Evolutionary conservation across 2,113 vertebrate species (phyloP).

Genomic region (Thinocorus orbignyianus): DNA sequence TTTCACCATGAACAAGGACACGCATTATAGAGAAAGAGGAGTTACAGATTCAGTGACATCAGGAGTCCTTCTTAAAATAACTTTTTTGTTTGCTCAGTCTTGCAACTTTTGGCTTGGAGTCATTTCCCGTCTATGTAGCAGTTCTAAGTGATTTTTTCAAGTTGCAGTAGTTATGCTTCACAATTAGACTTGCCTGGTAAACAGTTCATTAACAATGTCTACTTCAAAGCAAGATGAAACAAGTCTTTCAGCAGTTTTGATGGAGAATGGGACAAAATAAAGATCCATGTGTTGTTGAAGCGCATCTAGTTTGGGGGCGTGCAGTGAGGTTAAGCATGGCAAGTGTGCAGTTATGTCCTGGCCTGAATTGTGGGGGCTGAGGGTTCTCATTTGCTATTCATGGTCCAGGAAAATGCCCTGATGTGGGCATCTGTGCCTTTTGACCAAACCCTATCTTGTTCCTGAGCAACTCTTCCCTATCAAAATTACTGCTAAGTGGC

Average conservation of each 20-base stretch:
- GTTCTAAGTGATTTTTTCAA: conserved; percentile 40
- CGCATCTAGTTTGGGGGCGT: neutral
- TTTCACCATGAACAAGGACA: neutral
- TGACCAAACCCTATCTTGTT: neutral
- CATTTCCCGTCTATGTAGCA: conserved; percentile 7
- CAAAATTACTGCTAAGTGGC: neutral
- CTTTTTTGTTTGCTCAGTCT: neutral
- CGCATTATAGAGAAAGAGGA: neutral
- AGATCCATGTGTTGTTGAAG: neutral
- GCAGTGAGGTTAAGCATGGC: neutral
- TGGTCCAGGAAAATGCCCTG: neutral
- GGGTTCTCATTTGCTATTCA: rapidly evolving
- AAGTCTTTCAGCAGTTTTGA: neutral
- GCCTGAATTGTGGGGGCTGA: neutral
- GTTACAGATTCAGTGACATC: neutral
- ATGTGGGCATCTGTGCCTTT: neutral
- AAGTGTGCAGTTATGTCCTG: neutral
- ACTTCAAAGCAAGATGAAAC: conserved; percentile 41
- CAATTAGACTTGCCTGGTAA: conserved; percentile 45
- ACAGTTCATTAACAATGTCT: conserved; percentile 44
- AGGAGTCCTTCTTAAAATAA: neutral
- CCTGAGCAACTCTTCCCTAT: neutral
- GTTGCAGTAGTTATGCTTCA: neutral
- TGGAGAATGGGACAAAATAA: neutral
- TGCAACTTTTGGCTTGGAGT: conserved; percentile 32